Conservation (phyloP, 2,888 invertebrate genomes). For the Punctoribates punctum region DNA sequence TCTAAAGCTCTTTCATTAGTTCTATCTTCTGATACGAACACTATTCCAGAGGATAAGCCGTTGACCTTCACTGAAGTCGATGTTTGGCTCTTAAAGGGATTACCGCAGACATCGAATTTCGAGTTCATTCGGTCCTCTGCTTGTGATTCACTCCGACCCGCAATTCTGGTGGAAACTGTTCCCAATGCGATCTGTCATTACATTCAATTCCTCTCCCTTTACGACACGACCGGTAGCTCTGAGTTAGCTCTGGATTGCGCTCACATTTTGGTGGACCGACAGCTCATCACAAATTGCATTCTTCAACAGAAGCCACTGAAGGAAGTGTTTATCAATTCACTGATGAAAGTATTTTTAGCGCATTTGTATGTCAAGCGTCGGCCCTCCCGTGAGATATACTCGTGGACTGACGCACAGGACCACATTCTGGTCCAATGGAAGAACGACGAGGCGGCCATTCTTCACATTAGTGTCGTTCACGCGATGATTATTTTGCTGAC, state of each 20-base stretch:
- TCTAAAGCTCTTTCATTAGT: constrained; percentile 55
- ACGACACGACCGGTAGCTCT: constrained; percentile 54
- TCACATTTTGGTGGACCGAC: constrained; percentile 34
- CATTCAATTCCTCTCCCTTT: constrained; percentile 74
- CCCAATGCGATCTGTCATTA: constrained; percentile 77
- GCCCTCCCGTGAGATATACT: constrained; percentile 10
- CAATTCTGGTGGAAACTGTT: constrained; percentile 85
- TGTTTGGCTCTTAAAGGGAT: constrained; percentile 31
- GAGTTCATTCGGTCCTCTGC: constrained; percentile 32
- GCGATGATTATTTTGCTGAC: constrained; percentile 77
- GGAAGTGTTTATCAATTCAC: constrained; percentile 40
- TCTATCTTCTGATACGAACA: constrained; percentile 43
- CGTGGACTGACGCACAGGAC: constrained; percentile 68
- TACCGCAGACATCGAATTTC: constrained; percentile 37
- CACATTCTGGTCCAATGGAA: constrained; percentile 73
- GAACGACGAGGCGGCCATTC: constrained; percentile 66
- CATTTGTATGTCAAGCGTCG: constrained; percentile 20
- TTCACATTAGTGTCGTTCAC: constrained; percentile 76
- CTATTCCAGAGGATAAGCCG: not conserved
- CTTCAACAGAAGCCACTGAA: constrained; percentile 9
- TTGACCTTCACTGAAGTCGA: constrained; percentile 5
- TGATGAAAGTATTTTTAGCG: constrained; percentile 34
- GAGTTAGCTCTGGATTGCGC: constrained; percentile 30
- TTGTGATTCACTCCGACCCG: constrained; percentile 69
- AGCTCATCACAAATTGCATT: constrained; percentile 29